Evolutionary conservation across 2,888 invertebrate species (phyloP).

Genomic region (Calliphora vomitoria): DNA sequence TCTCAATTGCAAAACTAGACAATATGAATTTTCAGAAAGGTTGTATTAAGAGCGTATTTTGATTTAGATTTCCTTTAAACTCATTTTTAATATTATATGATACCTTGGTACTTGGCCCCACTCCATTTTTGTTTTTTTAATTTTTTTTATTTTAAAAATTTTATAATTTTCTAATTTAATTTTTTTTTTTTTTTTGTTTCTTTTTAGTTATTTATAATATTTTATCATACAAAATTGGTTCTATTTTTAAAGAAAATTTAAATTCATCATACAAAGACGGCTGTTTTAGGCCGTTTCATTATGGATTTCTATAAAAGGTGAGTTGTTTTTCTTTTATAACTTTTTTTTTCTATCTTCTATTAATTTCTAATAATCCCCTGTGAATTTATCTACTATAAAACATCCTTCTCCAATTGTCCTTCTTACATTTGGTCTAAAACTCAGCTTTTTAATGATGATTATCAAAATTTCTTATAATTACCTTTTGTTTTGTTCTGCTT

Average conservation of each 20-base stretch:
- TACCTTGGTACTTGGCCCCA: too few relatives aligned
- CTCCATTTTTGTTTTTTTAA: neutral
- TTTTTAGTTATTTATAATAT: slow-evolving; percentile 72
- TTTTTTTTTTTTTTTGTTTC: slow-evolving; percentile 54
- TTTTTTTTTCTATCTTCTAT: neutral
- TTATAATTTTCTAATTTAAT: slow-evolving; percentile 7
- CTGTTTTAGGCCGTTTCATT: slow-evolving; percentile 79
- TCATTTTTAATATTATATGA: too few relatives aligned
- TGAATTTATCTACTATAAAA: neutral
- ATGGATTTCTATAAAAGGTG: slow-evolving; percentile 81
- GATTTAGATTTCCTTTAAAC: too few relatives aligned
- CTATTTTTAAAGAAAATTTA: slow-evolving; percentile 26
- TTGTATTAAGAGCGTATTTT: too few relatives aligned
- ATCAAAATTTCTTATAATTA: slow-evolving; percentile 70
- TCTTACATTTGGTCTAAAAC: neutral
- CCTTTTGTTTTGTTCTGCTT: slow-evolving; percentile 64
- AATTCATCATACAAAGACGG: slow-evolving; percentile 74
- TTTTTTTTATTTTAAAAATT: neutral
- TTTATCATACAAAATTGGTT: slow-evolving; percentile 47
- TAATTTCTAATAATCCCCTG: neutral
- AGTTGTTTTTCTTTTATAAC: slow-evolving; percentile 61
- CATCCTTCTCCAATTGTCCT: neutral
- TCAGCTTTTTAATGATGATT: slow-evolving; percentile 58
- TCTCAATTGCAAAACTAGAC: too few relatives aligned
- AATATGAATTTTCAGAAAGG: too few relatives aligned